phyloP scores from a whole-genome alignment of 2,888 invertebrate species.

The Piscicola geometra region DNA sequence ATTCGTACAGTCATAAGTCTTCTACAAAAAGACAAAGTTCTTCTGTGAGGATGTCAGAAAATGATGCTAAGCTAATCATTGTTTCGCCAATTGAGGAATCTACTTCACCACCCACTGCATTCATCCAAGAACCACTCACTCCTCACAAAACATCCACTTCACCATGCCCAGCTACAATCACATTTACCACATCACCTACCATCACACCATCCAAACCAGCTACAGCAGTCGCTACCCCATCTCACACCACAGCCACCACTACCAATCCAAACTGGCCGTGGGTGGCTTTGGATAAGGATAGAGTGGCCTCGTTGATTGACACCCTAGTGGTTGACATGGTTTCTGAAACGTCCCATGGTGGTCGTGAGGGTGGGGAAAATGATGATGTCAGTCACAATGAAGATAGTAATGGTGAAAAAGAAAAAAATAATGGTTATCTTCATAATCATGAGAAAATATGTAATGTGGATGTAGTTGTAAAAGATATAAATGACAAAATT shows the following conservation, averaged over 20 bases:
- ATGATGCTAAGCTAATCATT: too few species aligned
- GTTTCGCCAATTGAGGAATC: too few species aligned
- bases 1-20: not conserved
- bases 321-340: constrained; percentile 37
- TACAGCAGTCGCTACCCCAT: not conserved
- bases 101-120: not conserved
- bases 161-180: not conserved
- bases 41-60: too few species aligned
- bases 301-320: constrained; percentile 34
- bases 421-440: not conserved
- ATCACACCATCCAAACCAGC: constrained; percentile 10
- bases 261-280: constrained; percentile 25
- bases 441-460: not conserved
- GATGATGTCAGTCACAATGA: not conserved
- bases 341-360: not conserved
- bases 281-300: constrained; percentile 36
- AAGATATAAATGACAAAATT: not conserved
- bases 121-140: not conserved
- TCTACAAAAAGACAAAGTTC: constrained; percentile 14
- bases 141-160: not conserved
- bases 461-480: not conserved
- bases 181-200: constrained; percentile 18
- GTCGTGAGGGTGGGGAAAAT: not conserved
- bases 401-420: not conserved
- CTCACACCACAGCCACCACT: not conserved